Base-by-base conservation (phyloP, 2,888 invertebrate genomes). In the Cataglyphis albicans region DNA sequence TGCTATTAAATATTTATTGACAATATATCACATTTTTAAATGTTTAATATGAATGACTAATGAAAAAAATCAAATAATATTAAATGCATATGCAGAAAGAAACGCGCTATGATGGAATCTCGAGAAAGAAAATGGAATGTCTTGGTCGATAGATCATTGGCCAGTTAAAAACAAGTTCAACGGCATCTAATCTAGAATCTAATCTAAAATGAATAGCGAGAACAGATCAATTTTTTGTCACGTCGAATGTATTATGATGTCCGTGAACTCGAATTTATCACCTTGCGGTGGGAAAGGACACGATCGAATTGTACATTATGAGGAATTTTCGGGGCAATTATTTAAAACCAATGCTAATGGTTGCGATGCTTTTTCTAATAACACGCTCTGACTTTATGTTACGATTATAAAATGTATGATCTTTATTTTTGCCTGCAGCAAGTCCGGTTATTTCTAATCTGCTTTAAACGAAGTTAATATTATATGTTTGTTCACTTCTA, bases 131-230 rank as follows among this genome's bases (percentile, higher is more conserved):
- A 88, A 88, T 82, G 80, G 81, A 83, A 83, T 83, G 87, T 80
- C 83, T 84, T 38, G 81, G n/a, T 32, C 87, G 84, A 84, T 86
- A 86, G 84, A 88, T 88, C 86, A 81, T 72, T 81, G 63, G 63
- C 32, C 32, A 55, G 63, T 81, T 81, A 81, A 74, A 81, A 74
- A 74, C 81, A 78, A 78, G 70, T 78, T 78, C 78, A 78, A 78
- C 78, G 78, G 59, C 70, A 59, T 70, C 70, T 78, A 78, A 78
- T 78, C 78, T 78, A 48, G 59, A 21, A 21, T 21, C 21, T 21
- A 78, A 78, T 78, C 78, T 78, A 59, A 78, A 78, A 70, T 25
- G 59, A 70, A 78, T 70, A 70, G 78, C 70, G 59, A 35, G 78
- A 78, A 78, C 70, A 78, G 78, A 70, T 78, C 78, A 59, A 78